Conservation (phyloP, 2,888 invertebrate species). For the Eupithecia centaureata region DNA sequence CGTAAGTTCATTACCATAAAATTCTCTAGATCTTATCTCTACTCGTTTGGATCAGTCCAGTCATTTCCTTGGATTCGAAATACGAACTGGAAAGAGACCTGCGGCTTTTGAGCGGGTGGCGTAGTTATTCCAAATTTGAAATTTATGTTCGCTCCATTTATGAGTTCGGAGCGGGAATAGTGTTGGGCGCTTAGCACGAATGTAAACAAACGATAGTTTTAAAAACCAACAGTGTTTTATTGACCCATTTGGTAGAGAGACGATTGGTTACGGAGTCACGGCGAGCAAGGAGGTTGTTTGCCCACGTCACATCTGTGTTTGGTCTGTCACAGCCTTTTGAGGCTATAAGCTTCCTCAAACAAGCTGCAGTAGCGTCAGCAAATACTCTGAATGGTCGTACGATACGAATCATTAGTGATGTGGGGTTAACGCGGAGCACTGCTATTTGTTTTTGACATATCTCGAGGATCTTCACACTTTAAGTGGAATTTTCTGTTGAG, state of each 20-base stretch:
- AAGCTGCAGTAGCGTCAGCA: constrained; percentile 66
- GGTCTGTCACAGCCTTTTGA: constrained; percentile 75
- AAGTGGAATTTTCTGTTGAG: constrained; percentile 10
- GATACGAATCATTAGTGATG: constrained; percentile 62
- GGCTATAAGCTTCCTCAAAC: constrained; percentile 72
- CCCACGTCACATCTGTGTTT: constrained; percentile 78
- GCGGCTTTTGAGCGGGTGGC: constrained; percentile 20
- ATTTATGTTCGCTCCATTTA: constrained; percentile 43
- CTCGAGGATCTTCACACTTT: constrained; percentile 4
- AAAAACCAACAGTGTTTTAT: constrained; percentile 67
- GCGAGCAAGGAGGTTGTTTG: constrained; percentile 63
- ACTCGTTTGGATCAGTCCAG: constrained; percentile 29
- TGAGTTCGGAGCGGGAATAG: constrained; percentile 50
- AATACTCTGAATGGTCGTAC: constrained; percentile 59
- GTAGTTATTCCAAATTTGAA: constrained; percentile 33
- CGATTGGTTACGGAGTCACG: constrained; percentile 65
- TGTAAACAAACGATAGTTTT: constrained; percentile 59
- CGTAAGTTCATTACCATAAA: constrained; percentile 37
- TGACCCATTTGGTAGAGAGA: constrained; percentile 61
- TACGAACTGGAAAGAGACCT: constrained; percentile 31
- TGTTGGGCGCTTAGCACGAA: constrained; percentile 51
- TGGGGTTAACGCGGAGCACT: constrained; percentile 30
- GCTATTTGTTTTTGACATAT: constrained; percentile 31
- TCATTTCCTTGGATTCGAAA: constrained; percentile 32
- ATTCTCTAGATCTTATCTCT: constrained; percentile 35